Conservation (phyloP, 1,140 invertebrate genomes). For the Nephila pilipes region DNA sequence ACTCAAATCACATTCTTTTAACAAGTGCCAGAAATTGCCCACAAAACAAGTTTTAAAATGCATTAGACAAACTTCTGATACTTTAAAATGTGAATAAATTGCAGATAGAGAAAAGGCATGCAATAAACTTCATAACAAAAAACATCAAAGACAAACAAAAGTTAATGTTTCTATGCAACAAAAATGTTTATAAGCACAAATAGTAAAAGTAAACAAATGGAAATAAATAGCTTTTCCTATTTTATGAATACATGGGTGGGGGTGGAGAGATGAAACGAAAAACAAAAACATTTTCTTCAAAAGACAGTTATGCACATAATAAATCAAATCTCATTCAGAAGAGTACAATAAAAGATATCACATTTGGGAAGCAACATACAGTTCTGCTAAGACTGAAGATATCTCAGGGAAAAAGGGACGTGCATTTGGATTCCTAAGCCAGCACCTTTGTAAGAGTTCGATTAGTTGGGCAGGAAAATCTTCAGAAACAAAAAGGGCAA, state of each 20-base stretch:
- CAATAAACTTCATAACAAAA: background rate
- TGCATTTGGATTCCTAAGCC: slow-evolving; percentile 85
- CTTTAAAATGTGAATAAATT: background rate
- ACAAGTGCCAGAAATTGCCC: background rate
- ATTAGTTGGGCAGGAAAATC: slow-evolving; percentile 50
- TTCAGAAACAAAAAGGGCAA: slow-evolving; percentile 17
- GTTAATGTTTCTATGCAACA: background rate
- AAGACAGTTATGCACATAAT: background rate
- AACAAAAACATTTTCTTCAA: background rate
- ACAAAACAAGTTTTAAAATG: background rate
- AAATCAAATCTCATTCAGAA: background rate
- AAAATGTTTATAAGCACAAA: background rate
- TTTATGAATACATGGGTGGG: background rate
- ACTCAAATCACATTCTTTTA: background rate
- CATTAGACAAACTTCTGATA: background rate
- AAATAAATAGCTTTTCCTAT: background rate
- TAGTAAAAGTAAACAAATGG: background rate
- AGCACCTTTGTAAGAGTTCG: slow-evolving; percentile 84
- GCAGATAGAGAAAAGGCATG: background rate
- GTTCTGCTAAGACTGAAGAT: slow-evolving; percentile 76
- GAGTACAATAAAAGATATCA: slow-evolving; percentile 50
- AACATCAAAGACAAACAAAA: background rate
- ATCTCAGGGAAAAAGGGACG: slow-evolving; percentile 85
- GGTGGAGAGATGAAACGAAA: background rate
- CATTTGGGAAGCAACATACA: slow-evolving; percentile 59